phyloP scores from a whole-genome alignment of 1,140 invertebrate species.

The Pogonomyrmex californicus region DNA sequence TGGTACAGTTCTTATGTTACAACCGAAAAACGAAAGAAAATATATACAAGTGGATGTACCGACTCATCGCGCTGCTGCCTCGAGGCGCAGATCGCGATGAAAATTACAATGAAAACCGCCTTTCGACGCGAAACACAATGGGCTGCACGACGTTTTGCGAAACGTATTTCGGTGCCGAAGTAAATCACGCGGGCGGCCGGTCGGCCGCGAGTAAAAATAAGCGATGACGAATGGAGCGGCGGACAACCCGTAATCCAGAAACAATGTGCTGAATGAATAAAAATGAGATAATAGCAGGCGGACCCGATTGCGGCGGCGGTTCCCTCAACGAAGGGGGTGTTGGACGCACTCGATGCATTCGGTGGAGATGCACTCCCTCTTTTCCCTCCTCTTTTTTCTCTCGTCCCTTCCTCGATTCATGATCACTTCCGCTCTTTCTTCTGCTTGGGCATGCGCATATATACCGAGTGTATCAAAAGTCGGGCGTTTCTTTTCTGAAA shows the following conservation, averaged over 20 bases:
- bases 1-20: slow-evolving; percentile 1
- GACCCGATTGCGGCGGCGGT: slow-evolving; percentile 25
- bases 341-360: slow-evolving; percentile 56
- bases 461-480: slow-evolving; percentile 30
- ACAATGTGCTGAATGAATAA: slow-evolving; percentile 80
- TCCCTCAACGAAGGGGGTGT: slow-evolving; percentile 53
- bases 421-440: slow-evolving; percentile 26
- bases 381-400: neutral
- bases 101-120: slow-evolving; percentile 58
- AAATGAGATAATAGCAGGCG: slow-evolving; percentile 77
- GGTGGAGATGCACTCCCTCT: slow-evolving; percentile 13
- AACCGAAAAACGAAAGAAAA: slow-evolving; percentile 19
- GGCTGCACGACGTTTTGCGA: slow-evolving; percentile 48
- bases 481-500: neutral
- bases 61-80: neutral
- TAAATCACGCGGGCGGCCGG: slow-evolving; percentile 56
- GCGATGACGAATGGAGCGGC: slow-evolving; percentile 76
- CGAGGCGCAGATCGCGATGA: slow-evolving; percentile 11
- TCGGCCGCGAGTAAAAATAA: slow-evolving; percentile 57
- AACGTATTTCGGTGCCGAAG: slow-evolving; percentile 68
- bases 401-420: slow-evolving; percentile 24
- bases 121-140: slow-evolving; percentile 60
- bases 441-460: neutral
- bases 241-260: slow-evolving; percentile 78
- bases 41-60: neutral